Evolutionary conservation across 2,113 vertebrate genomes (phyloP), one percentile per base, ranked within the genome.

Genomic region (Rhynchopsitta pachyrhyncha): DNA sequence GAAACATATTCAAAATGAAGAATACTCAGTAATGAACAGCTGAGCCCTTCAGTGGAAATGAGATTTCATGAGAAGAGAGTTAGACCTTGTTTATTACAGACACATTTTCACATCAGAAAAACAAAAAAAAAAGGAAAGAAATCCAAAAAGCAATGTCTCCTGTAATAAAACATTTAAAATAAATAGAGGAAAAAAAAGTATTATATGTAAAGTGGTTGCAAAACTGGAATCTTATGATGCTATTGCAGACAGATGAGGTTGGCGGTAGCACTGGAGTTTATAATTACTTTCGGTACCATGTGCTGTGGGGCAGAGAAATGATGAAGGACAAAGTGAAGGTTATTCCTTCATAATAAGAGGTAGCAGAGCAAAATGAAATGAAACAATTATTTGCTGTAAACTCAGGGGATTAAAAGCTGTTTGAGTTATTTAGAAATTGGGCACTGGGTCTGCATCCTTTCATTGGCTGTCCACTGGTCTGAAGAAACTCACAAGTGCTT

Each of bases 341-440:
- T 95, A 94, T 96, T 94, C 71, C 50, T 94, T 92, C 89, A 84
- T 44, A 95, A 89, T 71, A 95, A 97, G 79, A 90, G 63, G 59
- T 53, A 66, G 52, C 31, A 85, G 83, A 78, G 25, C 25, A 29
- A 94, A 97, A 59, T 78, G 47, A 35, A 96, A 96, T 92, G 59
- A 97, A 97, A 95, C 76, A 89, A 96, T 90, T 96, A 96, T 90
- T 91, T 93, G 39, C 87, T 96, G 69, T 87, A 88, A 96, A 93
- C 81, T 90, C 47, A 11, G 60, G 67, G 83, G 92, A 96, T 66
- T 81, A 79, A 87, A 82, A 63, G 6, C 27, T 29, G 28, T 53
- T 88, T 93, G 63, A 93, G 93, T 95, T 94, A 97, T 94, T 96
- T 96, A 95, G 83, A 92, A 94, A 82, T 28, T 20, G 31, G 28